A percentile compares a stretch with the other conserved stretches of the same genome.
Conservation (phyloP, 1,140 invertebrate species). For the Zaprionus davidi region DNA sequence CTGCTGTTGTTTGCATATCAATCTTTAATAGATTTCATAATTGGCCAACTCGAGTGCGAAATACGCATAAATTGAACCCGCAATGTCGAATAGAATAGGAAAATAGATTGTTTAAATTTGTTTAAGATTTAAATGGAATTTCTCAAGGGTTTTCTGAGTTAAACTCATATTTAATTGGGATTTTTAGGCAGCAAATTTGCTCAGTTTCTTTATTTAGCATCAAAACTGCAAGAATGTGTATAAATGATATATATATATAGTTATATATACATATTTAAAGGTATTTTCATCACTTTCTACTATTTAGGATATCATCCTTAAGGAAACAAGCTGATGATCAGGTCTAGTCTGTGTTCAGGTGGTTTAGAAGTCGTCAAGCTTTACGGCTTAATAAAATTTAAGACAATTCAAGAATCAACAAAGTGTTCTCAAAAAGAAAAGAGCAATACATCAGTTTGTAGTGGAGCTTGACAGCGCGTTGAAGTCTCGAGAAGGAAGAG, state of each 20-base stretch:
- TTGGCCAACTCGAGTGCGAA: neutral
- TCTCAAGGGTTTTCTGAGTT: too few relatives aligned
- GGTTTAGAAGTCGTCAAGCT: neutral
- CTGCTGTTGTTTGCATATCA: neutral
- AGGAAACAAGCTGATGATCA: neutral
- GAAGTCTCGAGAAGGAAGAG: neutral
- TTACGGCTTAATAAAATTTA: constrained; percentile 12
- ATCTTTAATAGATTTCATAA: constrained; percentile 10
- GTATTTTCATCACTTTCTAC: too few relatives aligned
- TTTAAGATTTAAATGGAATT: neutral
- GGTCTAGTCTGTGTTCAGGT: neutral
- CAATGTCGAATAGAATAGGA: neutral
- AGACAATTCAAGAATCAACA: constrained; percentile 5
- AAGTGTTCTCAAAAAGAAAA: constrained; percentile 17
- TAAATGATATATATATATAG: too few relatives aligned
- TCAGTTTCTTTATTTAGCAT: too few relatives aligned
- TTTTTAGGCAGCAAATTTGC: too few relatives aligned
- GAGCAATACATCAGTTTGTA: constrained; percentile 19
- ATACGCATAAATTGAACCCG: neutral
- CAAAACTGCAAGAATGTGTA: too few relatives aligned
- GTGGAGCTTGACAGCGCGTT: constrained; percentile 7
- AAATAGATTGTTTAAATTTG: neutral
- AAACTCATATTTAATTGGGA: too few relatives aligned
- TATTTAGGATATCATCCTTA: too few relatives aligned
- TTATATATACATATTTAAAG: too few relatives aligned